Base-by-base conservation (phyloP, 1,140 invertebrate genomes). In the Eulimnadia texana region DNA sequence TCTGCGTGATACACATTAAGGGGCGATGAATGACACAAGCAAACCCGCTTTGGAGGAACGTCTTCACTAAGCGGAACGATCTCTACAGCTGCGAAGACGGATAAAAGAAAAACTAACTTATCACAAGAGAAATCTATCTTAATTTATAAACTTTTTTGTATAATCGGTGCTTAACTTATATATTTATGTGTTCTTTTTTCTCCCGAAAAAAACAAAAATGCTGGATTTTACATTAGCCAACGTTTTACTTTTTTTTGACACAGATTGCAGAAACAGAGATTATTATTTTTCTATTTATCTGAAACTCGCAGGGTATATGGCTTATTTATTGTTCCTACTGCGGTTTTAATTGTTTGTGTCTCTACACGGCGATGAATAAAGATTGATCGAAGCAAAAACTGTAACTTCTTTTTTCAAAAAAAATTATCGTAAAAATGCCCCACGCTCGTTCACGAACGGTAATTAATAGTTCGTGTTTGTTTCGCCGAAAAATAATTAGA, bases 231-330 rank as follows among this genome's bases (percentile, higher is more conserved):
- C 24, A 57, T 28, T 29, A 57, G 33, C 25, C n/a, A 29, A 29
- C 2, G 33, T 29, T 1, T 19, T 19, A 29, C 27, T 29, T 33
- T 16, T 29, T 10, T 19, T 6, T 28, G 13, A 57, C 3, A 29
- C 16, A n/a, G n/a, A n/a, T n/a, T n/a, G n/a, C n/a, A 57, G 0
- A 57, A 10, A 57, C 24, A 57, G 55, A 57, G 33, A 42, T 57
- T 57, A 57, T 57, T 57, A 57, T 57, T 57, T 57, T 57, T 57
- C 55, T 57, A 57, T 57, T 57, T 57, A 57, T 57, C 22, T 33
- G 55, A 57, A 57, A 27, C 27, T 57, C 33, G 33, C 55, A 57
- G 55, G 55, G 55, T 57, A 29, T 28, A 33, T 57, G 33, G 33
- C 33, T 52, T 57, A 33, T 29, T 19, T 23, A 54, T 29, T 57